These are phyloP conservation scores for Mellilla xanthometata DNA, from an alignment of 2,888 invertebrate species.

Conservation along the genomic window DNA sequence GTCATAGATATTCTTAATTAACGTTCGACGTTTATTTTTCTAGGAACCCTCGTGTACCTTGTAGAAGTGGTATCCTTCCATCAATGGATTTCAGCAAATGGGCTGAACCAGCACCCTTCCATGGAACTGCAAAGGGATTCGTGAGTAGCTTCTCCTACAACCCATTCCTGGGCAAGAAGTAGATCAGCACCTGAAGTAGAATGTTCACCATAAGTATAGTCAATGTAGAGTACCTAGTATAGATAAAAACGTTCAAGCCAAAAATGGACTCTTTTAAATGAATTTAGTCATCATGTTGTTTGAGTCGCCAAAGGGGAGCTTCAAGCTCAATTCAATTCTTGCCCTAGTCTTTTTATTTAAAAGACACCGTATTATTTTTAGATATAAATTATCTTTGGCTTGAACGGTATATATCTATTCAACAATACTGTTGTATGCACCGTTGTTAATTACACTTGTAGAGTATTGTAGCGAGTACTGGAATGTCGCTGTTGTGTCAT, in stretches of 20 bases:
- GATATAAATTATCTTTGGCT: conserved; percentile 13
- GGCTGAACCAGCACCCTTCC: conserved; percentile 87
- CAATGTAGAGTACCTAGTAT: conserved; percentile 30
- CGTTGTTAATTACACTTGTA: conserved; percentile 14
- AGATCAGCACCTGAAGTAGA: conserved; percentile 44
- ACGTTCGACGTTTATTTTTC: conserved; percentile 40
- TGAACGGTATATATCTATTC: conserved; percentile 18
- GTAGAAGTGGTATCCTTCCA: conserved; percentile 93
- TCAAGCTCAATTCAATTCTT: conserved; percentile 14
- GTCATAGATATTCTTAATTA: too few relatives aligned
- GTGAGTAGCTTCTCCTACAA: conserved; percentile 85
- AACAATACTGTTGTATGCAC: conserved; percentile 12
- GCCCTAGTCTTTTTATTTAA: conserved; percentile 15
- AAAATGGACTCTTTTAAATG: conserved; percentile 16
- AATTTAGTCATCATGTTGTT: conserved; percentile 22
- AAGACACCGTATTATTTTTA: not conserved
- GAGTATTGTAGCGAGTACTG: conserved; percentile 9
- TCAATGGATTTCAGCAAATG: conserved; percentile 94
- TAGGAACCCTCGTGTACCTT: conserved; percentile 96
- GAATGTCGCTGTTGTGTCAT: too few relatives aligned
- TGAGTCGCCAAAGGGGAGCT: conserved; percentile 13
- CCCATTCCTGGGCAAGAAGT: conserved; percentile 73
- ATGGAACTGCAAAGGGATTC: conserved; percentile 79
- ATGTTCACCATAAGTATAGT: conserved; percentile 9
- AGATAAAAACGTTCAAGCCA: conserved; percentile 26